These are phyloP conservation scores for Drosophila chauvacae DNA, from an alignment of 1,140 invertebrate species.

Conservation along the genomic window DNA sequence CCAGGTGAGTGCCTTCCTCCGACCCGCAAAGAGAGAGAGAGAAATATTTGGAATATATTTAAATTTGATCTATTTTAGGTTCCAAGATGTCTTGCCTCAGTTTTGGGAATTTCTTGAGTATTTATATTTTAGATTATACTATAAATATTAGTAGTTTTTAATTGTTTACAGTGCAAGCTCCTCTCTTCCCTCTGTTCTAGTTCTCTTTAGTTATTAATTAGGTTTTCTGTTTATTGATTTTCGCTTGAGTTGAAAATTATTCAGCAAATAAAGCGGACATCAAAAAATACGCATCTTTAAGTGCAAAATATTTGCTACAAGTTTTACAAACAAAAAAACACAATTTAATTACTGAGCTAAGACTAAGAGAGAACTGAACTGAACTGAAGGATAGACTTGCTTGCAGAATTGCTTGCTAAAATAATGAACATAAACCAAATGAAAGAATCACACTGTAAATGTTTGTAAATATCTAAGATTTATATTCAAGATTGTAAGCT, in stretches of 20 bases:
- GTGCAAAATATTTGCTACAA: not conserved
- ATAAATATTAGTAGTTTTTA: no score
- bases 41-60: not conserved
- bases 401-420: no score
- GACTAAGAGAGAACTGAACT: no score
- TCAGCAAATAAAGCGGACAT: not conserved
- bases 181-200: not conserved
- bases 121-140: not conserved
- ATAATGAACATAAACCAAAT: no score
- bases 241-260: not conserved
- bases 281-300: not conserved
- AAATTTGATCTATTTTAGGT: not conserved
- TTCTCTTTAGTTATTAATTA: not conserved
- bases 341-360: not conserved
- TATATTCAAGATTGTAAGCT: not conserved
- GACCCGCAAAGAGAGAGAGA: not conserved
- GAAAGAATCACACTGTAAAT: no score
- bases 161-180: slow-evolving; percentile 1
- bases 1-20: not conserved
- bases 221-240: slow-evolving; percentile 1
- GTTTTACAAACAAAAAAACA: not conserved
- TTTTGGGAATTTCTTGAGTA: no score
- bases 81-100: not conserved
- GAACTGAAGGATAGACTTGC: not conserved
- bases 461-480: not conserved